Percentiles rank a stretch among this genome's conserved stretches.
Conservation (phyloP, 2,888 invertebrate genomes). For the Agrypnus murinus region DNA sequence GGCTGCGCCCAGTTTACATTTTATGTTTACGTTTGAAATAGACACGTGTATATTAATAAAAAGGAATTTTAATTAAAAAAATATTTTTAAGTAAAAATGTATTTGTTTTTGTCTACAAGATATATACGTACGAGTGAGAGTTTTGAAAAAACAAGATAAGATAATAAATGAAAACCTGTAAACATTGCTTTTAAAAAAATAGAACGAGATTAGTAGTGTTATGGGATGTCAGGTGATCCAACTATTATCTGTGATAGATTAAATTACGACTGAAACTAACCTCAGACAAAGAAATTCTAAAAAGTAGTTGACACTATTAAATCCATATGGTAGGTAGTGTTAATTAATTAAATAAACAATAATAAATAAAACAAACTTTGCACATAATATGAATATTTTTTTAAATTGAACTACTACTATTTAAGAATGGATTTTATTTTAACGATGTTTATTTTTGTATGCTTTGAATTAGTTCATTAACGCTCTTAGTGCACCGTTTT, state of each 20-base stretch:
- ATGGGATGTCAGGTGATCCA: not conserved
- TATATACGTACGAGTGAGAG: too few relatives aligned
- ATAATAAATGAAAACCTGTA: slow-evolving; percentile 1
- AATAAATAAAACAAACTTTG: too few relatives aligned
- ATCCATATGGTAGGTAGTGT: too few relatives aligned
- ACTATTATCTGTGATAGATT: too few relatives aligned
- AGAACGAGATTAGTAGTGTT: slow-evolving; percentile 19
- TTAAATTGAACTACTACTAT: too few relatives aligned
- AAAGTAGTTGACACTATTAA: too few relatives aligned
- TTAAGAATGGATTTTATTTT: too few relatives aligned
- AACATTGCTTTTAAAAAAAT: slow-evolving; percentile 11
- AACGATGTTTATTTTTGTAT: not conserved
- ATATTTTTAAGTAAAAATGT: not conserved
- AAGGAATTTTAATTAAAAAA: not conserved
- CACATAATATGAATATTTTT: too few relatives aligned
- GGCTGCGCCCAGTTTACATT: not conserved
- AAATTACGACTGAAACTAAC: not conserved
- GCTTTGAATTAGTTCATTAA: slow-evolving; percentile 12
- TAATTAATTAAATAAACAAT: too few relatives aligned
- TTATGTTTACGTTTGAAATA: not conserved
- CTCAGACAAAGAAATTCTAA: not conserved
- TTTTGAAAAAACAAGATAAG: slow-evolving; percentile 13
- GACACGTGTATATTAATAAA: not conserved
- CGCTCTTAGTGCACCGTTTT: slow-evolving; percentile 1
- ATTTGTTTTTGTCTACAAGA: slow-evolving; percentile 7